phyloP scores from a whole-genome alignment of 2,888 invertebrate species.

The Netelia melanura region DNA sequence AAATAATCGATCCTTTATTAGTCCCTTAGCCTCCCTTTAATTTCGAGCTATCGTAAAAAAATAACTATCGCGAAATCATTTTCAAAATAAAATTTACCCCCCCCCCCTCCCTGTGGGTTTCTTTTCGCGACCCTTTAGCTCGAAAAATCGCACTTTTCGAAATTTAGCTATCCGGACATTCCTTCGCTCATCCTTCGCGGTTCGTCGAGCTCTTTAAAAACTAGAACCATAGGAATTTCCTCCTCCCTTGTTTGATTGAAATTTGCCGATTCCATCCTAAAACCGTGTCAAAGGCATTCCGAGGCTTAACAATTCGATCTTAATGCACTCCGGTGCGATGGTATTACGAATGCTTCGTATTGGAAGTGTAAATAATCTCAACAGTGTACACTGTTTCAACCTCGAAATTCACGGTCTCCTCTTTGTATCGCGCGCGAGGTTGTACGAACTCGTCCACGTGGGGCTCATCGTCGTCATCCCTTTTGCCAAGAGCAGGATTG shows the following conservation, averaged over 20 bases:
- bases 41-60: too few relatives aligned
- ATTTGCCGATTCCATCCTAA: conserved; percentile 36
- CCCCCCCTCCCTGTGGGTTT: too few relatives aligned
- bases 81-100: too few relatives aligned
- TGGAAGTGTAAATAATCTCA: conserved; percentile 48
- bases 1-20: background rate
- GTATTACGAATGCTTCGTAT: conserved; percentile 59
- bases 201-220: background rate
- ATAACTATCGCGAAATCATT: too few relatives aligned
- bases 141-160: too few relatives aligned
- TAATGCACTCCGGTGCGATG: conserved; percentile 54
- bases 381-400: conserved; percentile 52
- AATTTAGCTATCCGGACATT: too few relatives aligned
- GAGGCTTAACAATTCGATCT: background rate
- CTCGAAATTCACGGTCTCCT: conserved; percentile 43
- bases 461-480: conserved; percentile 49
- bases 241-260: conserved; percentile 26
- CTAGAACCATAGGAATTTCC: background rate
- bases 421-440: too few relatives aligned
- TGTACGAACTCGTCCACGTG: conserved; percentile 5
- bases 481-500: conserved; percentile 1
- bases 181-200: too few relatives aligned
- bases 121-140: too few relatives aligned
- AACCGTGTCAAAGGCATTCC: conserved; percentile 53
- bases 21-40: background rate